Base-by-base conservation (phyloP, 2,113 vertebrate genomes). In the Phylloscopus trochiloides region DNA sequence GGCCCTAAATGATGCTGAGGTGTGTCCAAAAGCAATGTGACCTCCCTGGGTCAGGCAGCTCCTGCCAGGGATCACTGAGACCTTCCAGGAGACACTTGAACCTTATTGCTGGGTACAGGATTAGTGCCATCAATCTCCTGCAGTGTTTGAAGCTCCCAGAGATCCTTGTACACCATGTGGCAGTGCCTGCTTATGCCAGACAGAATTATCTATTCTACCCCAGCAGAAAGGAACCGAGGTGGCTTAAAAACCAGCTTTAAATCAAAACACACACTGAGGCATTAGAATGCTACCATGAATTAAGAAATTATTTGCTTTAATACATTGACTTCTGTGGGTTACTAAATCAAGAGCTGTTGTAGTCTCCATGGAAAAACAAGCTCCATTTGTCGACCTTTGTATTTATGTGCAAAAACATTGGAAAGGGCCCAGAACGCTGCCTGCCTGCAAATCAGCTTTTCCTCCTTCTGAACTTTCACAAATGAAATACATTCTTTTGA, bases 261-360 rank as follows among this genome's bases (percentile, higher is more conserved):
- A 96, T 92, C 73, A 80, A 93, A 97, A 47, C 40, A 77, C 96
- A 94, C 77, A 94, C 51, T 2, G 34, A 88, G 47, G 65, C 80
- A 88, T 96, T 95, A 92, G 85, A 94, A 94, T 77, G 57, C 51
- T 58, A 59, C 16, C 7, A 63, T 68, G 75, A 92, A 94, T 96
- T 89, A 96, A 92, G 83, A 93, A 95, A 75, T 83, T 92, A 36
- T 95, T 96, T 94, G 90, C 76, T 94, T 90, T 96, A 92, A 94
- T 88, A 36, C n/a, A 73, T 91, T 75, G 94, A 73, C 85, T 96
- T 79, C 48, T 79, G 42, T 84, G 66, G 63, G 70, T 96, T 96
- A 79, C 75, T 95, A 88, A 88, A 90, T 92, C 66, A 81, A 61
- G 59, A 25, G 14, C 92, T 83, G 36, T 48, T 74, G 76, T 36